These are phyloP conservation scores for Pentamera pediparva DNA, from an alignment of 53 echinoderm and acorn worm species.

Conservation along the genomic window DNA sequence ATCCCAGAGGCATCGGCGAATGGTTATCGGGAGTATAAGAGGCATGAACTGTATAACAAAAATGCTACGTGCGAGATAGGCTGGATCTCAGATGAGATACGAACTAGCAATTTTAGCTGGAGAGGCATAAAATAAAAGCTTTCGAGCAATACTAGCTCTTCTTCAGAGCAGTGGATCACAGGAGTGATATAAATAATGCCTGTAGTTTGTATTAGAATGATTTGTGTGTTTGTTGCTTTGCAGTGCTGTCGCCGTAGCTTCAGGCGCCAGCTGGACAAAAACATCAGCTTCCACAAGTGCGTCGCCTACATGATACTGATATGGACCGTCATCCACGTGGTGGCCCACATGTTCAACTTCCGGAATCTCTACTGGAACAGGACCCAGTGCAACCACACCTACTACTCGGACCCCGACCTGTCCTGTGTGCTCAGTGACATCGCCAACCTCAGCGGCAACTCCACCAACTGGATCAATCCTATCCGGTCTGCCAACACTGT, in stretches of 20 bases:
- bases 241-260: slow-evolving; percentile 80
- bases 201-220: not conserved
- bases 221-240: not conserved
- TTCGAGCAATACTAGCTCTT: too few relatives aligned
- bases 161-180: too few relatives aligned
- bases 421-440: slow-evolving; percentile 30
- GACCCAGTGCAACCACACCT: not conserved
- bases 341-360: slow-evolving; percentile 94
- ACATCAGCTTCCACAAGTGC: slow-evolving; percentile 88
- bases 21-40: too few relatives aligned
- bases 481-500: slow-evolving; percentile 37
- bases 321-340: slow-evolving; percentile 60
- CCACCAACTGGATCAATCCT: slow-evolving; percentile 65
- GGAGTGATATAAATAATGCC: not conserved
- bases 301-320: slow-evolving; percentile 84
- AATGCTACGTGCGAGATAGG: too few relatives aligned
- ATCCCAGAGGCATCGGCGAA: too few relatives aligned
- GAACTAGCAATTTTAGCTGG: too few relatives aligned
- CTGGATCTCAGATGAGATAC: too few relatives aligned
- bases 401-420: not conserved
- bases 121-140: too few relatives aligned
- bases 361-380: slow-evolving; percentile 51
- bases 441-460: not conserved
- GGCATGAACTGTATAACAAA: too few relatives aligned
- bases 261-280: slow-evolving; percentile 91